These are phyloP conservation scores for Nezara viridula DNA, from an alignment of 2,888 invertebrate genomes.

Conservation along the genomic window DNA sequence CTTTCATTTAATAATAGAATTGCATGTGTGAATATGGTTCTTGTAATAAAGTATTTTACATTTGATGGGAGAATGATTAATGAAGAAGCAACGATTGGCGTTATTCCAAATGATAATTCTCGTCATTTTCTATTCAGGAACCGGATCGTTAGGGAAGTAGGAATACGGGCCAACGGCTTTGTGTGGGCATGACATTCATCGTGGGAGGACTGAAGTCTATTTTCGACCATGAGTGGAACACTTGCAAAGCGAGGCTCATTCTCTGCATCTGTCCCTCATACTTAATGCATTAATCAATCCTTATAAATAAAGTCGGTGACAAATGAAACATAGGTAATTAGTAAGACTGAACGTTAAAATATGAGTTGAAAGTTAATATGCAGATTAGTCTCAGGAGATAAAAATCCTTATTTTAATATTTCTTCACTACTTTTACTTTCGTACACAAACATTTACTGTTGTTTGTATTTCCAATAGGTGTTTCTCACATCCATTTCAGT, in stretches of 20 bases:
- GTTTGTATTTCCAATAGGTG: too few relatives aligned
- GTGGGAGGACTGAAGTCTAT: neutral
- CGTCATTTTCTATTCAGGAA: constrained; percentile 11
- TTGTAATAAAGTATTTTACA: neutral
- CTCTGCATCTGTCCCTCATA: neutral
- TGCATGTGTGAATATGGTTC: neutral
- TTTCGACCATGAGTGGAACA: neutral
- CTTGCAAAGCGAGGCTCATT: neutral
- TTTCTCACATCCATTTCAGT: too few relatives aligned
- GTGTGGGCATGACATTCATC: neutral
- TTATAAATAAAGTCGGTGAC: neutral
- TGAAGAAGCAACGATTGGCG: neutral
- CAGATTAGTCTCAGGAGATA: too few relatives aligned
- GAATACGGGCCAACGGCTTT: constrained; percentile 13
- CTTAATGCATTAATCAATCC: neutral
- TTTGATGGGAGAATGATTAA: neutral
- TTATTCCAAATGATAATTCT: neutral
- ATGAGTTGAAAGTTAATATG: too few relatives aligned
- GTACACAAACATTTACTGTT: too few relatives aligned
- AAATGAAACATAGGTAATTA: too few relatives aligned
- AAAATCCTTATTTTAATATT: too few relatives aligned
- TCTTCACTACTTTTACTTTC: too few relatives aligned
- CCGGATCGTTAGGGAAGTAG: neutral
- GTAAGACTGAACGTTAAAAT: too few relatives aligned
- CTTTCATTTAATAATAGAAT: neutral